Evolutionary conservation across 1,140 invertebrate species (phyloP).

Genomic region (Hypothenemus hampei): DNA sequence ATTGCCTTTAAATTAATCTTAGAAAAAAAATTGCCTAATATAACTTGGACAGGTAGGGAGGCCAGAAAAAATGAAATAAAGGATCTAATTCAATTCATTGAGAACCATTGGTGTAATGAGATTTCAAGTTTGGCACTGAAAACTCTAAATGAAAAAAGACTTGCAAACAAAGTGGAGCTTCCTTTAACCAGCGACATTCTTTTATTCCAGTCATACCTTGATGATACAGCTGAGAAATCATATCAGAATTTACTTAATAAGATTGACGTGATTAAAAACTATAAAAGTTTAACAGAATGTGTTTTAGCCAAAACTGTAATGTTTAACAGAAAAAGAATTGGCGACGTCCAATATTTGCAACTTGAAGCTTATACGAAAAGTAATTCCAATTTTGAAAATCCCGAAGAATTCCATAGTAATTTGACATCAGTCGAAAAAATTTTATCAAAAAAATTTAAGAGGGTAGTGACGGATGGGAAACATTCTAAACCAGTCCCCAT

Average conservation of each 20-base stretch:
- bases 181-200: background rate
- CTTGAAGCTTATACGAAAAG: conserved; percentile 14
- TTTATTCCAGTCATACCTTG: background rate
- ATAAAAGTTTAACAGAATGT: conserved; percentile 28
- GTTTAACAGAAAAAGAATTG: conserved; percentile 30
- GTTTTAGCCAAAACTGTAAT: conserved; percentile 15
- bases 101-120: no score
- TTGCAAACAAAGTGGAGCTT: background rate
- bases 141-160: conserved; percentile 11
- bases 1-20: background rate
- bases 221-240: background rate
- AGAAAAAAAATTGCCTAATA: background rate
- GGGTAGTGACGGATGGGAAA: conserved; percentile 18
- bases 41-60: background rate
- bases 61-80: background rate
- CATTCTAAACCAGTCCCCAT: conserved; percentile 22
- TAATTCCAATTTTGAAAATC: background rate
- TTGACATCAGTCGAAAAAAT: conserved; percentile 22
- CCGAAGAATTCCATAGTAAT: conserved; percentile 13
- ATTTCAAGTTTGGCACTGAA: conserved; percentile 27
- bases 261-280: conserved; percentile 7
- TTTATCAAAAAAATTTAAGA: conserved; percentile 15
- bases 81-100: background rate
- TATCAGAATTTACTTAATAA: background rate
- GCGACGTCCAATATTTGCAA: conserved; percentile 31